phyloP scores from a whole-genome alignment of 2,113 vertebrate species.

The Corynorhinus townsendii region DNA sequence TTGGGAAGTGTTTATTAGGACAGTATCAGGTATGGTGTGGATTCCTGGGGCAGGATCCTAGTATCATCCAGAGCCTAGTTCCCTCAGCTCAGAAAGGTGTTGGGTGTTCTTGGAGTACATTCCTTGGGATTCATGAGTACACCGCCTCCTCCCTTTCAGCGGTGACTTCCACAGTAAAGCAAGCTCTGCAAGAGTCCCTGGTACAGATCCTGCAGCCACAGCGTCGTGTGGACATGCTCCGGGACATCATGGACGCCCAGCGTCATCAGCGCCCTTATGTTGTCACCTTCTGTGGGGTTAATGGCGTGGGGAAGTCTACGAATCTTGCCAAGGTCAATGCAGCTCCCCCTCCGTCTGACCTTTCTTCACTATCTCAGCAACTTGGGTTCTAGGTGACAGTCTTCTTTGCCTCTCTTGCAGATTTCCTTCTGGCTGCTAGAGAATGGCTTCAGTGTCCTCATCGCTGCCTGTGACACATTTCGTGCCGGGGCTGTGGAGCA shows the following conservation, averaged over 20 bases:
- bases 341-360: rapidly evolving
- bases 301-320: slow-evolving; percentile 97
- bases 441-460: slow-evolving; percentile 95
- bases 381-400: not conserved
- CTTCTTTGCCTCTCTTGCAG: slow-evolving; percentile 65
- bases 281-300: slow-evolving; percentile 96
- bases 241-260: slow-evolving; percentile 95
- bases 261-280: slow-evolving; percentile 91
- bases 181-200: slow-evolving; percentile 95
- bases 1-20: not conserved
- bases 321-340: slow-evolving; percentile 93
- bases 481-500: slow-evolving; percentile 97
- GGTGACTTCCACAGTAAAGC: slow-evolving; percentile 96
- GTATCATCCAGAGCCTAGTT: not conserved
- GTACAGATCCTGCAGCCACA: slow-evolving; percentile 99
- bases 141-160: slow-evolving; percentile 75
- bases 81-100: not conserved
- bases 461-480: slow-evolving; percentile 97
- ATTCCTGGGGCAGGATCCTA: not conserved
- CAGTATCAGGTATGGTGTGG: not conserved
- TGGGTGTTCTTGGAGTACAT: not conserved
- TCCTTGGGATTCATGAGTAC: not conserved
- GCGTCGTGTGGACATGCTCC: slow-evolving; percentile 92
- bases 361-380: not conserved
- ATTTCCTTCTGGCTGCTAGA: slow-evolving; percentile 98